Evolutionary conservation across 1,140 invertebrate species (phyloP).

Genomic region (Whitmania pigra): DNA sequence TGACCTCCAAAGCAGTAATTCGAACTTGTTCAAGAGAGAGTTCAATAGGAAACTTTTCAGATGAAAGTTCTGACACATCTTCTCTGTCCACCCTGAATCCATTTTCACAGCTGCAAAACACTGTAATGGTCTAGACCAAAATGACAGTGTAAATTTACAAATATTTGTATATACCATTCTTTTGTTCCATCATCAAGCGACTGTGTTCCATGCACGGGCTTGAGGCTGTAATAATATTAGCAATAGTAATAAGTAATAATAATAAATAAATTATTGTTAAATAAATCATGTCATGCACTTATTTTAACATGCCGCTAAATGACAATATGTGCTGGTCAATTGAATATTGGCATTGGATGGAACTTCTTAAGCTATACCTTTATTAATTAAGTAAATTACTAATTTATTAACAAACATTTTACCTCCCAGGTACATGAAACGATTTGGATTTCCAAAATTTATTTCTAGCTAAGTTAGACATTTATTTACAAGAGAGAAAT

Average conservation of each 20-base stretch:
- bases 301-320: not conserved
- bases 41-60: not conserved
- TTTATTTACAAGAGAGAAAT: too few relatives aligned
- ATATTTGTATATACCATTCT: not conserved
- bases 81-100: not conserved
- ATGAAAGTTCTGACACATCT: not conserved
- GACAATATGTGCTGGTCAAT: not conserved
- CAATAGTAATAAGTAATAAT: not conserved
- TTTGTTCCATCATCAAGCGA: too few relatives aligned
- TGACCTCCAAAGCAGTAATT: constrained; percentile 2
- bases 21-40: not conserved
- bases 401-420: constrained; percentile 6
- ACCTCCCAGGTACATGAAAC: constrained; percentile 4
- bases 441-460: constrained; percentile 11
- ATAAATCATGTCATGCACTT: not conserved
- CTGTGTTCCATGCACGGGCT: too few relatives aligned
- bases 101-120: constrained; percentile 8
- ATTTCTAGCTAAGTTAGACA: not conserved
- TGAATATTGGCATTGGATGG: not conserved
- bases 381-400: not conserved
- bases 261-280: not conserved
- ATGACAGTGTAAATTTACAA: not conserved
- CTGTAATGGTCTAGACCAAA: not conserved
- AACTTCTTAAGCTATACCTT: not conserved
- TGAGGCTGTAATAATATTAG: not conserved